A percentile compares a stretch with the other conserved stretches of the same genome.
These are phyloP conservation scores for Glossophaga mutica DNA, from an alignment of 2,797 vertebrate genomes.

Conservation along the genomic window DNA sequence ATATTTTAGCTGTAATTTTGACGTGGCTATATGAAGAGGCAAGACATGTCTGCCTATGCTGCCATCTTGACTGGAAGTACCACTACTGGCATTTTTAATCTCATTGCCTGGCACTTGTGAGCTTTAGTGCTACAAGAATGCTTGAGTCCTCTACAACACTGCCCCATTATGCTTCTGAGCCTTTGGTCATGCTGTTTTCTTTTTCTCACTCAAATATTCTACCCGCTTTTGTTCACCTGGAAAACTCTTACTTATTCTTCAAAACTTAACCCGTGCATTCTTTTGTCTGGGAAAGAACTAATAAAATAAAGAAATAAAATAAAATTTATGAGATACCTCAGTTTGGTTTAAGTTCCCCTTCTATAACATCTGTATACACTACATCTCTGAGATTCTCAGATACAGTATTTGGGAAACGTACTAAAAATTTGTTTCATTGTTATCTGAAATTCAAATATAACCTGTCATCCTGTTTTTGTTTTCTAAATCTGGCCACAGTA, in stretches of 20 bases:
- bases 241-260: not conserved
- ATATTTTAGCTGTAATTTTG: not conserved
- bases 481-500: not conserved
- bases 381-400: not conserved
- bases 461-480: not conserved
- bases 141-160: not conserved
- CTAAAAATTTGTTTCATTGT: not conserved
- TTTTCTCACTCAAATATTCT: not conserved
- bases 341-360: not conserved
- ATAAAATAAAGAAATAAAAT: not conserved
- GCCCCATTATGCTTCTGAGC: not conserved
- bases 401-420: not conserved
- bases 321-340: not conserved
- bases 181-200: not conserved
- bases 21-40: not conserved
- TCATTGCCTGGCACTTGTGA: not conserved
- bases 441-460: constrained; percentile 4
- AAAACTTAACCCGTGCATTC: not conserved
- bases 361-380: not conserved
- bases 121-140: not conserved
- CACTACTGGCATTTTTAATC: not conserved
- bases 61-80: not conserved
- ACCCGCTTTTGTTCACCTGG: not conserved
- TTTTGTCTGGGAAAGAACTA: not conserved
- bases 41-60: not conserved